Evolutionary conservation across 2,888 invertebrate species (phyloP), one percentile per base, ranked within the genome.

Genomic region (Caenorhabditis sulstoni): DNA sequence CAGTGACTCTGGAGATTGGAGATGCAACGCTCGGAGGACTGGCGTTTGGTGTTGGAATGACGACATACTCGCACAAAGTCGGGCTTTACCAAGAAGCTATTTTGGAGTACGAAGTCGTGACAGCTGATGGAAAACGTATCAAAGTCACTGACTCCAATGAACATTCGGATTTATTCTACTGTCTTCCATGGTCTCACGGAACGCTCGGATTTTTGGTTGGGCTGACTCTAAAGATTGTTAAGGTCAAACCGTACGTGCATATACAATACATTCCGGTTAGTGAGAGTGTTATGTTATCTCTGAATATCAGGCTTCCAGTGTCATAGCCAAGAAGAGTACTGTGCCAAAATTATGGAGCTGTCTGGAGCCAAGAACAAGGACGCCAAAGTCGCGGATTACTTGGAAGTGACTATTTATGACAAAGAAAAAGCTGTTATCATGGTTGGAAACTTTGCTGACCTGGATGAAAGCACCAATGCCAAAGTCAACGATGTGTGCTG

Each of bases 1-100:
- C 93, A 1, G 93, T 94, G 2, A 94, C 93, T 37, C 92, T 94
- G 57, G 94, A 94, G 90, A 92, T 94, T 59, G 93, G 92, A 1
- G 94, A 94, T 89, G 94, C 94, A 22, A 94, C 94, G 5, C 91
- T 94, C 20, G 94, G 94, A 85, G 94, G 94, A 50, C 91, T 94
- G 22, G 94, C 94, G 0, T 92, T 94, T 89, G 94, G 93, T 14
- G 93, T 93, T 0, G 94, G 94, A n/a, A 94, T 94, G 94, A 94
- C 94, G 0, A 94, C 94, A 0, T 93, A 94, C 90, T 94, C 94
- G 0, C 94, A 94, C 90, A 93, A 93, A 89, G 85, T 93, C 0
- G 94, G 94, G 18, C 92, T 94, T 23, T 94, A 93, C 91, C 94
- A 94, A 87, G 94, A 94, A 90, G 93, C 92, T 0, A 92, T 94